Evolutionary conservation across 2,888 invertebrate genomes (phyloP).

Genomic region (Macrosiphum euphorbiae): DNA sequence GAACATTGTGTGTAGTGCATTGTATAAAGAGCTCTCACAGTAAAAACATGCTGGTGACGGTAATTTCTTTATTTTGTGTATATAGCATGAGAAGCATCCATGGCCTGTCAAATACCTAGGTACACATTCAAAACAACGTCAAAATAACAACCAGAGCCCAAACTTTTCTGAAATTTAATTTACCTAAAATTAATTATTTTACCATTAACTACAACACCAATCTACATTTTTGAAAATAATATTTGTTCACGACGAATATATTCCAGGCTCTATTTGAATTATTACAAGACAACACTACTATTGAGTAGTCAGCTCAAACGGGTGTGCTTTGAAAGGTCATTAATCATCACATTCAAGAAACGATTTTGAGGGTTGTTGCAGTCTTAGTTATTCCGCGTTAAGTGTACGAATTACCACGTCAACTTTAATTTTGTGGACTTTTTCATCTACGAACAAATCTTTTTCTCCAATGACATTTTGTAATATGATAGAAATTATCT

Average conservation of each 20-base stretch:
- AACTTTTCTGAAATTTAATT: not conserved
- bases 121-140: too few species aligned
- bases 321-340: not conserved
- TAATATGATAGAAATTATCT: not conserved
- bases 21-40: too few species aligned
- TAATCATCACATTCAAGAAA: not conserved
- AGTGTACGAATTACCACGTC: not conserved
- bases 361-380: not conserved
- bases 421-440: constrained; percentile 4
- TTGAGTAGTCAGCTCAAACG: not conserved
- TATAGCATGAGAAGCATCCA: too few species aligned
- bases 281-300: not conserved
- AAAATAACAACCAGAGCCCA: too few species aligned
- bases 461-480: not conserved
- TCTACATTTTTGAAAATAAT: not conserved
- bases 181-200: constrained; percentile 1
- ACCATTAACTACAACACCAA: not conserved
- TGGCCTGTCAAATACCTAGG: too few species aligned
- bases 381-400: not conserved
- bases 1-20: too few species aligned
- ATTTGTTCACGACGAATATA: not conserved
- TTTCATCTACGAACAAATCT: not conserved
- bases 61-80: too few species aligned
- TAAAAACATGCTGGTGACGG: too few species aligned
- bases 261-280: not conserved